A percentile compares a stretch with the other conserved stretches of the same genome.
phyloP scores from a whole-genome alignment of 2,113 vertebrate genomes.

The Aldabrachelys gigantea region DNA sequence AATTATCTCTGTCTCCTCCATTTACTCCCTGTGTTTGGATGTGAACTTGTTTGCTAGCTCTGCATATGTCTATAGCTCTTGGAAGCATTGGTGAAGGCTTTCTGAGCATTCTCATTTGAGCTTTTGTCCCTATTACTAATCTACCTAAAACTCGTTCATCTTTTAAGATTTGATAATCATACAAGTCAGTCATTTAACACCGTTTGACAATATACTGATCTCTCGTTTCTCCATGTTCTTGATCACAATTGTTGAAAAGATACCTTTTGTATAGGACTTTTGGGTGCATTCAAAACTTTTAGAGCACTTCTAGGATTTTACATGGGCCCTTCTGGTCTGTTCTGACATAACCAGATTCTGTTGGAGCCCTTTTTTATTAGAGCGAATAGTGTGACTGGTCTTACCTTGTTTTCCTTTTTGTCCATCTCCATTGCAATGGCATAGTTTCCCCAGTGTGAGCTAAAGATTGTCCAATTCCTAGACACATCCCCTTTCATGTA shows the following conservation, averaged over 20 bases:
- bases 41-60: neutral
- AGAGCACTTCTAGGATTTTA: neutral
- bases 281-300: neutral
- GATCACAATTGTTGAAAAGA: neutral
- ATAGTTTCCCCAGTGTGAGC: neutral
- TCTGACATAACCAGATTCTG: fast-evolving
- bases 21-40: neutral
- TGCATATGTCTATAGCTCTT: neutral
- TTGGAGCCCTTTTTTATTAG: neutral
- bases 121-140: neutral
- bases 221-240: neutral
- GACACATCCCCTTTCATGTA: neutral
- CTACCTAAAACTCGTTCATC: neutral
- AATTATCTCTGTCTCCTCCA: neutral
- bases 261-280: neutral
- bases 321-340: neutral
- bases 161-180: neutral
- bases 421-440: neutral
- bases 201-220: neutral
- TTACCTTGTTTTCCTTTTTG: neutral
- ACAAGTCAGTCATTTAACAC: neutral
- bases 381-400: neutral
- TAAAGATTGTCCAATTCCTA: neutral
- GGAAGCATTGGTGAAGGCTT: neutral
- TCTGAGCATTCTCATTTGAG: neutral